Evolutionary conservation across 2,888 invertebrate species (phyloP).

Genomic region (Subacronicta megacephala): DNA sequence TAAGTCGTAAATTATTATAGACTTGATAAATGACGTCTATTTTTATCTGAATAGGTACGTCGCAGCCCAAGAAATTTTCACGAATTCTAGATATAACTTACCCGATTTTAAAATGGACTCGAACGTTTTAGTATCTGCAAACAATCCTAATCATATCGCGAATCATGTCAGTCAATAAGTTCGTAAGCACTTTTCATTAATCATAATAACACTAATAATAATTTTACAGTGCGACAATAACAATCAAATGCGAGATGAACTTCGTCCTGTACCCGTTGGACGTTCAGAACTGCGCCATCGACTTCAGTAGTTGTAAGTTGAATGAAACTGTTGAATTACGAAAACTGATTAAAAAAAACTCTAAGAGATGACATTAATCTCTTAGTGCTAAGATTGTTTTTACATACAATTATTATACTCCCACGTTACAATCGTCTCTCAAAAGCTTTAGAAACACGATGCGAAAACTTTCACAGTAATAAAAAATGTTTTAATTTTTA

Average conservation of each 20-base stretch:
- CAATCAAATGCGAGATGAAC: constrained; percentile 92
- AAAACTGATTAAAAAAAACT: too few species aligned
- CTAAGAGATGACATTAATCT: not conserved
- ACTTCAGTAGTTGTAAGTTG: constrained; percentile 91
- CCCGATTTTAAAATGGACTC: not conserved
- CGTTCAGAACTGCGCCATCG: constrained; percentile 91
- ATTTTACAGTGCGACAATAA: constrained; percentile 89
- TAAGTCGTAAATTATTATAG: constrained; percentile 31
- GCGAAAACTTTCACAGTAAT: constrained; percentile 35
- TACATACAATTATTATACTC: constrained; percentile 6
- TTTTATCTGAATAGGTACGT: constrained; percentile 19
- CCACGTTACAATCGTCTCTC: constrained; percentile 29
- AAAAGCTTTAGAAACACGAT: constrained; percentile 19
- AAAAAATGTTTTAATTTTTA: constrained; percentile 45
- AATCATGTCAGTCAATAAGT: not conserved
- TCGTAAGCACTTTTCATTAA: not conserved
- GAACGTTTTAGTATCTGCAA: not conserved
- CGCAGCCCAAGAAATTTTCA: constrained; percentile 14
- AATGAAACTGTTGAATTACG: not conserved
- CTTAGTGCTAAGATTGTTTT: not conserved
- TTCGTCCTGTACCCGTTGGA: constrained; percentile 91
- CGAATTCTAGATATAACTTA: not conserved
- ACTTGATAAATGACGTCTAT: constrained; percentile 26
- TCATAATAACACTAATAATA: constrained; percentile 6
- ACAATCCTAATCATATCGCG: not conserved